Evolutionary conservation across 2,797 vertebrate genomes (phyloP).

Genomic region (Acrocephalus scirpaceus): DNA sequence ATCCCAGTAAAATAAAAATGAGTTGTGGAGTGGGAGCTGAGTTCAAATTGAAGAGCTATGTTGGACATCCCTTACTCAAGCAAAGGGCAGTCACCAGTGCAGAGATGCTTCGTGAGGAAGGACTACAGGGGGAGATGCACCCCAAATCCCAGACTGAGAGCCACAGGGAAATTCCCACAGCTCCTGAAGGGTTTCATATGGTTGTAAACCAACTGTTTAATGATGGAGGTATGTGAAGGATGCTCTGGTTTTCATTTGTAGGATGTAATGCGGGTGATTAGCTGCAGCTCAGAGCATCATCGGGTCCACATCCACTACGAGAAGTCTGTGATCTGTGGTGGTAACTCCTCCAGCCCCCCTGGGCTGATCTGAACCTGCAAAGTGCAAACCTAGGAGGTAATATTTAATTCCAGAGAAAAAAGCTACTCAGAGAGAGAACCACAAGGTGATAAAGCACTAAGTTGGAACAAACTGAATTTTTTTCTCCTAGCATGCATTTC

Average conservation of each 20-base stretch:
- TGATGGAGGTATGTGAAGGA: background rate
- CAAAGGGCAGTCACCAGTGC: background rate
- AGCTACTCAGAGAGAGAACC: background rate
- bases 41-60: background rate
- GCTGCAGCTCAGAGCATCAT: background rate
- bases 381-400: background rate
- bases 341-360: background rate
- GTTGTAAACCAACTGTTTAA: background rate
- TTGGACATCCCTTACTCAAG: background rate
- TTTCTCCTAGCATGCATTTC: background rate
- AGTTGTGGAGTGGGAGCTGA: conserved; percentile 40
- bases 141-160: background rate
- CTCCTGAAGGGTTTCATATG: background rate
- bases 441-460: background rate
- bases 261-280: background rate
- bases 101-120: background rate
- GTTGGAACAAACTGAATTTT: background rate
- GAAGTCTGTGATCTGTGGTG: background rate
- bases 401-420: background rate
- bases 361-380: background rate
- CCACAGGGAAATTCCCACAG: background rate
- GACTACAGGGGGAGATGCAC: background rate
- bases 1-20: conserved; percentile 61
- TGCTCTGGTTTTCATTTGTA: conserved; percentile 31
- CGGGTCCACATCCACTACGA: fast-evolving